phyloP scores from a whole-genome alignment of 2,797 vertebrate genomes.

The Melanotaenia parkinsoni region DNA sequence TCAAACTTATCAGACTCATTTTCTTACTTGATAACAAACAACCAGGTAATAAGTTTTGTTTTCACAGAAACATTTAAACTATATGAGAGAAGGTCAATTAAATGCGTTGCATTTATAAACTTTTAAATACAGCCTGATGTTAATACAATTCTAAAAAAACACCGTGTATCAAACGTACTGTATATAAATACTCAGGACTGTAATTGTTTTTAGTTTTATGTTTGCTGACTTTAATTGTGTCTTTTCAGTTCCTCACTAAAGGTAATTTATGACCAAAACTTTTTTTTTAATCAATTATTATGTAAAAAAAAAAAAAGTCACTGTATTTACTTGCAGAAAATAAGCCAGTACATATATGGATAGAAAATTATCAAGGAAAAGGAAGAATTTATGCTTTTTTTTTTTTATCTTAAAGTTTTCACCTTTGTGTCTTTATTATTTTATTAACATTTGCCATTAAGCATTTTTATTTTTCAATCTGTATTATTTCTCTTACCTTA shows the following conservation, averaged over 20 bases:
- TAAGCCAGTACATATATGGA: background rate
- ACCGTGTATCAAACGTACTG: slow-evolving; percentile 49
- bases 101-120: slow-evolving; percentile 1
- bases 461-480: background rate
- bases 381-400: background rate
- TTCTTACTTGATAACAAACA: background rate
- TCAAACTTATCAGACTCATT: background rate
- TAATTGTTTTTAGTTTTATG: background rate
- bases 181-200: slow-evolving; percentile 69
- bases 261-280: too few species aligned
- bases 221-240: background rate
- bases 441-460: background rate
- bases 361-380: background rate
- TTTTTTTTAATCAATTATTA: too few species aligned
- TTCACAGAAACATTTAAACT: background rate
- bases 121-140: background rate
- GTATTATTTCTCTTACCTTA: background rate
- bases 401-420: background rate
- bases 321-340: background rate
- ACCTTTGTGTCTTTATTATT: background rate
- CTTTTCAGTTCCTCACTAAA: background rate
- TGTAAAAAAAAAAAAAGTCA: too few species aligned
- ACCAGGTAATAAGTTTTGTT: slow-evolving; percentile 4
- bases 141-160: background rate
- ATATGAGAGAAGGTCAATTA: background rate